A percentile compares a stretch with the other conserved stretches of the same genome.
Conservation (phyloP, 1,140 invertebrate genomes). For the Myzus persicae region DNA sequence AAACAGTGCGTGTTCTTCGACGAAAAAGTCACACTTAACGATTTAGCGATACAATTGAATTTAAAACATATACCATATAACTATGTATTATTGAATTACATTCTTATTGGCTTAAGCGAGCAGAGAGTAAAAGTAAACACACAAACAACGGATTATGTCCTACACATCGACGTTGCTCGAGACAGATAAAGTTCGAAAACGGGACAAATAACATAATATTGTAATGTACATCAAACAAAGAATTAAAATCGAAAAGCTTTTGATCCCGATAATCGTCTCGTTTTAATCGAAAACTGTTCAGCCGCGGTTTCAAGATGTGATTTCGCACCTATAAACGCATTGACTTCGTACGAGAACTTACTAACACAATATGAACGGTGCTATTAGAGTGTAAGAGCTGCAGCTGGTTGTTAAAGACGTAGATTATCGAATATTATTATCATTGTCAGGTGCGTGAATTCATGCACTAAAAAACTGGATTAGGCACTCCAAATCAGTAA, state of each 20-base stretch:
- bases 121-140: background rate
- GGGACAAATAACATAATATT: background rate
- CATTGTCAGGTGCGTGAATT: background rate
- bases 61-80: background rate
- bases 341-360: background rate
- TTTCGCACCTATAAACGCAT: background rate
- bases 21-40: background rate
- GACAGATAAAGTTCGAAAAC: background rate
- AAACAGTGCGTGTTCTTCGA: background rate
- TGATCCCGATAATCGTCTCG: background rate
- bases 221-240: background rate
- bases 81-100: background rate
- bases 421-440: background rate
- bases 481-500: background rate
- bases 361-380: background rate
- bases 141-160: background rate
- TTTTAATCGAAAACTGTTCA: background rate
- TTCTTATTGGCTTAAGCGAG: background rate
- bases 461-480: background rate
- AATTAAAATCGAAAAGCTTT: slow-evolving; percentile 26
- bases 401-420: background rate
- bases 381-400: background rate
- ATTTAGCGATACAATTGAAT: background rate
- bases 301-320: background rate
- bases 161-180: background rate